phyloP scores from a whole-genome alignment of 2,888 invertebrate species.

The Drosophila planitibia region DNA sequence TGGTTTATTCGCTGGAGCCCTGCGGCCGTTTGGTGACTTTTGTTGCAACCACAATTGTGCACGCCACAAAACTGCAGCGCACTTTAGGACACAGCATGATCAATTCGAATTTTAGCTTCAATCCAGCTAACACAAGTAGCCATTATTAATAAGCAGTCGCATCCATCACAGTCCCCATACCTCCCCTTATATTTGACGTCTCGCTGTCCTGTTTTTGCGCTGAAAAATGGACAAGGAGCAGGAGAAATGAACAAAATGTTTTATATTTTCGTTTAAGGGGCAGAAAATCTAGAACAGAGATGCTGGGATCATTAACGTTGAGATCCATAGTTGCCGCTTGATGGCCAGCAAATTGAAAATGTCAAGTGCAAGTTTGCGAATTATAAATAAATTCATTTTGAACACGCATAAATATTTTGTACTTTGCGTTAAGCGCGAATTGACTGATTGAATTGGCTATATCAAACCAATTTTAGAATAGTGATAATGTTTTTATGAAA shows the following conservation, averaged over 20 bases:
- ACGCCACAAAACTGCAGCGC: conserved; percentile 33
- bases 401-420: background rate
- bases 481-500: background rate
- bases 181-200: background rate
- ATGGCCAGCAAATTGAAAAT: conserved; percentile 76
- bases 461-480: background rate
- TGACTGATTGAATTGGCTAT: background rate
- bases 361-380: conserved; percentile 61
- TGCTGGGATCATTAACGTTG: conserved; percentile 54
- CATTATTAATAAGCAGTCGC: conserved; percentile 44
- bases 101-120: conserved; percentile 19
- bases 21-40: conserved; percentile 46
- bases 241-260: conserved; percentile 1
- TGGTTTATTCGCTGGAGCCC: conserved; percentile 27
- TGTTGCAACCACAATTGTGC: conserved; percentile 53
- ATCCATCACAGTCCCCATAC: background rate
- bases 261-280: conserved; percentile 13
- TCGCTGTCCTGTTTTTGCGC: background rate
- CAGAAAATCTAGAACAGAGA: conserved; percentile 22
- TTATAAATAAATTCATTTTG: conserved; percentile 11
- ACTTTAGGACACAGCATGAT: conserved; percentile 20
- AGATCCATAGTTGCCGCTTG: conserved; percentile 66
- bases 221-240: conserved; percentile 44
- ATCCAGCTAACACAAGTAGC: conserved; percentile 30
- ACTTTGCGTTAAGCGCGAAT: background rate